phyloP scores from a whole-genome alignment of 2,888 invertebrate species.

The Lycophotia porphyrea region DNA sequence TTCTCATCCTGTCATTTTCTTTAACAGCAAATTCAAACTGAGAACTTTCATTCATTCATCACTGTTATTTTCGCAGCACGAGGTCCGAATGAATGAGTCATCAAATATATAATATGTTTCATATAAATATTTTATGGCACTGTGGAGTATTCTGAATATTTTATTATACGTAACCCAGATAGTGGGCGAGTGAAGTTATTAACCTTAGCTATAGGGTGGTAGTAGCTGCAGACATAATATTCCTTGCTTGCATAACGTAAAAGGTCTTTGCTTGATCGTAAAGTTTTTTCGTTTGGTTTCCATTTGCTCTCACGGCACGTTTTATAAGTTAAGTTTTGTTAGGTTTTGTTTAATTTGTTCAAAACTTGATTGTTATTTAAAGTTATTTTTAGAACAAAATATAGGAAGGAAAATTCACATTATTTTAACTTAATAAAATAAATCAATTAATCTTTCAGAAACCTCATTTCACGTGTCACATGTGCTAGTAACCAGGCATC shows the following conservation, averaged over 20 bases:
- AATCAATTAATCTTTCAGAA: not conserved
- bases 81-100: constrained; percentile 50
- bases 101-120: constrained; percentile 45
- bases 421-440: no score
- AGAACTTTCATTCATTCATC: constrained; percentile 49
- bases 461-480: not conserved
- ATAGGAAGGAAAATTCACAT: no score
- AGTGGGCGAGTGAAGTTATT: constrained; percentile 37
- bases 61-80: constrained; percentile 30
- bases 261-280: constrained; percentile 72
- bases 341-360: not conserved
- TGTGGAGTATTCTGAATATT: constrained; percentile 45
- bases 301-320: constrained; percentile 66
- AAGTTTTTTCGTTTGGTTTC: constrained; percentile 64
- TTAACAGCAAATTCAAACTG: constrained; percentile 40
- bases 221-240: constrained; percentile 70
- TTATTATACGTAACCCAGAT: constrained; percentile 19
- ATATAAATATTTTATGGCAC: constrained; percentile 49
- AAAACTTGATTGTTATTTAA: constrained; percentile 12
- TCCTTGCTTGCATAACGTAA: constrained; percentile 72
- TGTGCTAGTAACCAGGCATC: constrained; percentile 9
- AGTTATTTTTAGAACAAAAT: no score
- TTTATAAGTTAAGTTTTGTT: constrained; percentile 1
- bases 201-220: constrained; percentile 31
- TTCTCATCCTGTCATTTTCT: constrained; percentile 52